phyloP scores from a whole-genome alignment of 2,797 vertebrate species.

The Anguilla obscura region DNA sequence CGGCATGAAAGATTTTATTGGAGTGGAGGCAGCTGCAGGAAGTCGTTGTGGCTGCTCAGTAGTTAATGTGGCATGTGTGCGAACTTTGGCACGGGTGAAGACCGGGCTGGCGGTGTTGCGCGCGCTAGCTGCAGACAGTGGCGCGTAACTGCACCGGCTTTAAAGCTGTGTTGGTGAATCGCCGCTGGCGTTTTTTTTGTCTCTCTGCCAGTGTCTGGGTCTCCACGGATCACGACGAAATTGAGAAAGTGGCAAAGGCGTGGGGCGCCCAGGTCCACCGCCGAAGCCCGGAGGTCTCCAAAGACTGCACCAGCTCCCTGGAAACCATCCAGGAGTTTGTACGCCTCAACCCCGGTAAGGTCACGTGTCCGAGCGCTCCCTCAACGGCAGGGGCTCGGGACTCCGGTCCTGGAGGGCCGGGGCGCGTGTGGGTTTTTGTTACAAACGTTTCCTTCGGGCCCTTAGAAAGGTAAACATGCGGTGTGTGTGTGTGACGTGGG shows the following conservation, averaged over 20 bases:
- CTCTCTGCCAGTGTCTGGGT: conserved; percentile 82
- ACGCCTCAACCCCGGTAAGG: conserved; percentile 70
- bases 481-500: no score
- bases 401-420: no score
- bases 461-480: no score
- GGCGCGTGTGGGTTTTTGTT: no score
- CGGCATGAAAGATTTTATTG: background rate
- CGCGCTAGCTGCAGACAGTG: background rate
- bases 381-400: no score
- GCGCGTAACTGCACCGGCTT: background rate
- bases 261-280: conserved; percentile 85
- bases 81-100: background rate
- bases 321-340: conserved; percentile 88
- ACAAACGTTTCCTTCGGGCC: no score
- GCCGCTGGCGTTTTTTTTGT: background rate
- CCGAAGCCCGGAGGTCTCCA: conserved; percentile 82
- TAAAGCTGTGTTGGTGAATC: background rate
- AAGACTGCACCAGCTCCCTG: conserved; percentile 83
- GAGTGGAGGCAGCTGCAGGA: background rate
- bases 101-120: no score
- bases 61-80: background rate
- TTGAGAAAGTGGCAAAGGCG: conserved; percentile 79
- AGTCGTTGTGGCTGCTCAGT: no score
- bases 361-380: background rate
- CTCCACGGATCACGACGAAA: conserved; percentile 91